A percentile compares a stretch with the other conserved stretches of the same genome.
Conservation (phyloP, 2,888 invertebrate genomes). For the Phengaris arion region DNA sequence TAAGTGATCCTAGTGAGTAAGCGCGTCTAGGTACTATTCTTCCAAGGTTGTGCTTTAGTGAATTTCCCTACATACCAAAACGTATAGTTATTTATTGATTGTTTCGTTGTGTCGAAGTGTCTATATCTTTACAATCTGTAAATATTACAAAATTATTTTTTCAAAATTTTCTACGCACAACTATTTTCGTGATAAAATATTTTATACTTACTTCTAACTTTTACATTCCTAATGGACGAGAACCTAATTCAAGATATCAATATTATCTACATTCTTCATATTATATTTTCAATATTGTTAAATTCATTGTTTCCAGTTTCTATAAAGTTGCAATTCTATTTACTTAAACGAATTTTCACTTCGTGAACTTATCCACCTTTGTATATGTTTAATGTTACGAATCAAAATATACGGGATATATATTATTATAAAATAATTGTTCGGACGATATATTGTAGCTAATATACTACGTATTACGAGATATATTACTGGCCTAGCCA, state of each 20-base stretch:
- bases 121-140: conserved; percentile 57
- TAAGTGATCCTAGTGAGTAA: conserved; percentile 72
- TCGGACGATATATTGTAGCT: conserved; percentile 24
- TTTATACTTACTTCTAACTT: conserved; percentile 46
- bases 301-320: background rate
- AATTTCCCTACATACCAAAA: conserved; percentile 60
- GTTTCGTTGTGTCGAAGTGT: conserved; percentile 47
- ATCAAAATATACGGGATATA: conserved; percentile 22
- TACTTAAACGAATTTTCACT: conserved; percentile 14
- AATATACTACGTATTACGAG: background rate
- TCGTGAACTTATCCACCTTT: conserved; percentile 10
- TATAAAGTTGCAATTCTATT: background rate
- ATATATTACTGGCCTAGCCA: conserved; percentile 42
- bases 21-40: conserved; percentile 77
- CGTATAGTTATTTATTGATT: conserved; percentile 45
- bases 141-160: conserved; percentile 54
- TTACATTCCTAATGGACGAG: conserved; percentile 50
- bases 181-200: conserved; percentile 61
- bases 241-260: conserved; percentile 7
- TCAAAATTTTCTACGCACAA: conserved; percentile 73
- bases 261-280: background rate
- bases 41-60: conserved; percentile 80
- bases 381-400: conserved; percentile 20
- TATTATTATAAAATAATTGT: conserved; percentile 11
- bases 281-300: background rate